Base-by-base conservation (phyloP, 2,888 invertebrate species). In the Stenoptilia bipunctidactyla region DNA sequence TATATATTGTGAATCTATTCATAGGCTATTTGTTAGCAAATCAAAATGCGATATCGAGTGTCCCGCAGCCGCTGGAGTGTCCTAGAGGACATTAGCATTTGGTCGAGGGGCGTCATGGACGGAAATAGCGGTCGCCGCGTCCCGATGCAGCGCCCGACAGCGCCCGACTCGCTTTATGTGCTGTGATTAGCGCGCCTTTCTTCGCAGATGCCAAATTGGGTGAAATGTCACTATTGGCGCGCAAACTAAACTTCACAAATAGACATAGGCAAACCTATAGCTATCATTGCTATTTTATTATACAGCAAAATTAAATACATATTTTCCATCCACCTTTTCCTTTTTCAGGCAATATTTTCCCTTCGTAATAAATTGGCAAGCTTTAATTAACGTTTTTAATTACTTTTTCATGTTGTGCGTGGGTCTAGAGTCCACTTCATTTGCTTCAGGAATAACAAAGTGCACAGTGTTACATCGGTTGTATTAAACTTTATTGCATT, bases 1-100 rank as follows among this genome's bases (percentile, higher is more conserved):
- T n/a, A n/a, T 20, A 20, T 20, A 8, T 20, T 20, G 20, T 20
- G 20, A 8, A 30, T 30, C 30, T 30, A 30, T 30, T 30, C 30
- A 30, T 30, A 30, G 30, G 2, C 6, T 2, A 30, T 30, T 10
- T 4, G 12, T 30, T 4, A 30, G 30, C 30, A 30, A 30, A 30
- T 30, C 30, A 30, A 30, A 30, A 10, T 30, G 30, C 30, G 30
- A 30, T 30, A 30, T 10, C 30, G 45, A 46, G 46, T 43, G 45
- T 40, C 46, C 48, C 43, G 39, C n/a, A n/a, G n/a, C n/a, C 58
- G 58, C 74, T 74, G 74, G 71, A 72, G 74, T 66, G 68, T 69
- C 79, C 79, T 73, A 20, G 74, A 77, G 80, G 82, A 72, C 82
- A 69, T 83, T 83, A 83, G 74, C 82, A 82, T 82, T 80, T 77